Evolutionary conservation across 2,797 vertebrate species (phyloP).

Genomic region (Pangasius krempfi): DNA sequence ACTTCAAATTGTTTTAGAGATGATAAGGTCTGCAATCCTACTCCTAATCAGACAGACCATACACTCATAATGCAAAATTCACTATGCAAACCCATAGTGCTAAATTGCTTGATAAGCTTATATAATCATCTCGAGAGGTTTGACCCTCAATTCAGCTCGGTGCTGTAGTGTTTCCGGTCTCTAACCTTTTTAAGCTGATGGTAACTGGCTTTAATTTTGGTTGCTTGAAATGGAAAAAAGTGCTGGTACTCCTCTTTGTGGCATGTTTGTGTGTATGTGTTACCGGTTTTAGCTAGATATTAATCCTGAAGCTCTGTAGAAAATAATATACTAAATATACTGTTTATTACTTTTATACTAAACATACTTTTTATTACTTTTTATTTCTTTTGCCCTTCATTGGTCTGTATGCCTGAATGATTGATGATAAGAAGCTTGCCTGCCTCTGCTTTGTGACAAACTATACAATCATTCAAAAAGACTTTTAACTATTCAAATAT

Average conservation of each 20-base stretch:
- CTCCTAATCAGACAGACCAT: conserved; percentile 7
- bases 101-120: background rate
- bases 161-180: background rate
- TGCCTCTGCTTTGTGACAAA: background rate
- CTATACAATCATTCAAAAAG: background rate
- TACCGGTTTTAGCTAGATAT: background rate
- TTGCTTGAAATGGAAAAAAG: background rate
- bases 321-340: background rate
- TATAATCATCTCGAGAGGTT: conserved; percentile 11
- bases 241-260: background rate
- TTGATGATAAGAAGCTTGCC: background rate
- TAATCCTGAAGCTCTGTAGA: background rate
- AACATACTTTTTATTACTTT: background rate
- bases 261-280: background rate
- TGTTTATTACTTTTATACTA: background rate
- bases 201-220: background rate
- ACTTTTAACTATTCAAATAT: background rate
- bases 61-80: background rate
- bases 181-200: conserved; percentile 10
- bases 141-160: background rate
- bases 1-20: background rate
- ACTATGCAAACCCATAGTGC: background rate
- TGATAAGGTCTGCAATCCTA: background rate
- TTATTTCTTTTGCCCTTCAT: background rate
- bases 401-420: background rate